phyloP scores from a whole-genome alignment of 1,140 invertebrate genomes.

The Triops cancriformis region DNA sequence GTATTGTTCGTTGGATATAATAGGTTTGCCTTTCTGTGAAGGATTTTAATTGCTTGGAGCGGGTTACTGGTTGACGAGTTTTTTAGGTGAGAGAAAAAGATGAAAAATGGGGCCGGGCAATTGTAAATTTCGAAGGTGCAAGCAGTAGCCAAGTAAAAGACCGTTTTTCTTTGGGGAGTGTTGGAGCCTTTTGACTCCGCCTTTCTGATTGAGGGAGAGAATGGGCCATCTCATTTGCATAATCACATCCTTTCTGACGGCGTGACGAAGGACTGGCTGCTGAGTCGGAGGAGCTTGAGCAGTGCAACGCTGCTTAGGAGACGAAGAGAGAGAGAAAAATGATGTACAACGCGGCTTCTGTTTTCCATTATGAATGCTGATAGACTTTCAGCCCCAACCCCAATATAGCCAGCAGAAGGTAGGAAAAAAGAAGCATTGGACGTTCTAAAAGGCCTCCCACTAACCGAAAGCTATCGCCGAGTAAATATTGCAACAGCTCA shows the following conservation, averaged over 20 bases:
- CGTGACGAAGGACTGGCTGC: slow-evolving; percentile 1
- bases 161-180: background rate
- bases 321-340: background rate
- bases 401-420: background rate
- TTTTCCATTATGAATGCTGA: slow-evolving; percentile 14
- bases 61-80: background rate
- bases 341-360: slow-evolving; percentile 9
- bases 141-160: background rate
- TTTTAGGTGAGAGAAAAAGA: background rate
- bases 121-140: background rate
- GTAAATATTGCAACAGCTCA: slow-evolving; percentile 5
- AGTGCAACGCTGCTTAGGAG: background rate
- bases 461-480: slow-evolving; percentile 8
- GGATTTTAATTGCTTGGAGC: background rate
- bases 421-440: background rate
- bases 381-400: slow-evolving; percentile 6
- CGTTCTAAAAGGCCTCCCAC: background rate
- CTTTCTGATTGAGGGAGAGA: slow-evolving; percentile 6
- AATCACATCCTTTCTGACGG: slow-evolving; percentile 13
- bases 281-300: background rate
- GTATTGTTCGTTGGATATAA: background rate
- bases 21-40: background rate
- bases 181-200: background rate
- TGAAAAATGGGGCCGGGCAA: background rate
- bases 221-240: background rate